Evolutionary conservation across 2,888 invertebrate species (phyloP).

Genomic region (Nyleta sp.): DNA sequence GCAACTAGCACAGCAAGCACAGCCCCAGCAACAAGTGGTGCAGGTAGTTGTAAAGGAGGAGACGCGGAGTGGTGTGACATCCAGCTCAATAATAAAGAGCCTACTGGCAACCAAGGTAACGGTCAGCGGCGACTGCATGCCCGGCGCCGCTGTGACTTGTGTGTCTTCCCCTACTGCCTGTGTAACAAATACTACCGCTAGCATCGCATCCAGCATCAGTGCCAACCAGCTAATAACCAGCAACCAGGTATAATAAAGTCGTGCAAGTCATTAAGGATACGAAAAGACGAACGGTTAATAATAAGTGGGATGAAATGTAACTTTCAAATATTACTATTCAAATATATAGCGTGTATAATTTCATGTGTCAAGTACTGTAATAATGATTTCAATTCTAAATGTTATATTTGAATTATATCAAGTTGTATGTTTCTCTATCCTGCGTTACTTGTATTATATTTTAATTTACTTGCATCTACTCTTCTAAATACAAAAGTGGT

Average conservation of each 20-base stretch:
- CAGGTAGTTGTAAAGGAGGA: constrained; percentile 79
- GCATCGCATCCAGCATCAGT: constrained; percentile 82
- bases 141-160: constrained; percentile 81
- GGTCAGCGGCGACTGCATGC: constrained; percentile 84
- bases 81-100: constrained; percentile 95
- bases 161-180: constrained; percentile 81
- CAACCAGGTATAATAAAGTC: constrained; percentile 79
- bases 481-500: too few relatives aligned
- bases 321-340: neutral
- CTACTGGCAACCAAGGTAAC: constrained; percentile 96
- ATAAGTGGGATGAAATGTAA: constrained; percentile 4
- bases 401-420: too few relatives aligned
- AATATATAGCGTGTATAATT: too few relatives aligned
- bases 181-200: constrained; percentile 82
- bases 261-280: constrained; percentile 67
- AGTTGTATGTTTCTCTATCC: too few relatives aligned
- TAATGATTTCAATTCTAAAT: too few relatives aligned
- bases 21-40: constrained; percentile 71
- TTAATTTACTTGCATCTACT: too few relatives aligned
- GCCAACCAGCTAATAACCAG: constrained; percentile 82
- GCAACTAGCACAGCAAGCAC: constrained; percentile 66
- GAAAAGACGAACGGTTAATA: neutral
- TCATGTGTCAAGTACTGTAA: too few relatives aligned
- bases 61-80: constrained; percentile 83
- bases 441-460: too few relatives aligned